Base-by-base conservation (phyloP, 2,797 vertebrate species). In the Melanotaenia boesemani region DNA sequence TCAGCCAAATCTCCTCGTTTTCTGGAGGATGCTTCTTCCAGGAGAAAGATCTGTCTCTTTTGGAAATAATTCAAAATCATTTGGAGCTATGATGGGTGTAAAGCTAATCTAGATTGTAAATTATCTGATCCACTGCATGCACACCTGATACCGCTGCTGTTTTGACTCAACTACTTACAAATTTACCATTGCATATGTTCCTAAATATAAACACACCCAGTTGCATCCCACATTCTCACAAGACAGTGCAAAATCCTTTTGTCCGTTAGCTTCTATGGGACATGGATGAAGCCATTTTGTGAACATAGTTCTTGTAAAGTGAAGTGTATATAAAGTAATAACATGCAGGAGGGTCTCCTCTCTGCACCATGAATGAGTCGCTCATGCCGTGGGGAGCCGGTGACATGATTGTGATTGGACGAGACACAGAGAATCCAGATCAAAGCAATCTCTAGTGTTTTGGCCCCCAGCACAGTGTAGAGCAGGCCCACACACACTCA, bases 391-490 rank as follows among this genome's bases (percentile, higher is more conserved):
- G 91, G 92, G 93, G 94, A 94, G 90, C 87, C 87, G 82, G 91
- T 94, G 95, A 94, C 93, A 94, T 94, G 94, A 95, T 91, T 94
- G 93, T 94, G 94, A 96, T 95, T 95, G 95, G 94, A 95, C 93
- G 89, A 95, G 95, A 95, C 94, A 93, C 91, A 85, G 89, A 94
- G 93, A 94, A 95, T 93, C 92, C 94, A 95, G 94, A 96, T 96
- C 95, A 95, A 96, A 95, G 95, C 92, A 92, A 95, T 95, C 94
- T 95, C 93, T 92, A 93, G 93, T 95, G 95, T 94, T 94, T 95
- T 94, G 94, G 94, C 94, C 94, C 95, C 92, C 91, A 94, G 94
- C 93, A 66, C 87, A 93, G 93, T 90, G 89, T 88, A 87, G 89
- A 89, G 89, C 82, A 63, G 92, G 91, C 92, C 92, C 92, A 91